Base-by-base conservation (phyloP, 2,888 invertebrate species). In the Agonopterix subpropinquella region DNA sequence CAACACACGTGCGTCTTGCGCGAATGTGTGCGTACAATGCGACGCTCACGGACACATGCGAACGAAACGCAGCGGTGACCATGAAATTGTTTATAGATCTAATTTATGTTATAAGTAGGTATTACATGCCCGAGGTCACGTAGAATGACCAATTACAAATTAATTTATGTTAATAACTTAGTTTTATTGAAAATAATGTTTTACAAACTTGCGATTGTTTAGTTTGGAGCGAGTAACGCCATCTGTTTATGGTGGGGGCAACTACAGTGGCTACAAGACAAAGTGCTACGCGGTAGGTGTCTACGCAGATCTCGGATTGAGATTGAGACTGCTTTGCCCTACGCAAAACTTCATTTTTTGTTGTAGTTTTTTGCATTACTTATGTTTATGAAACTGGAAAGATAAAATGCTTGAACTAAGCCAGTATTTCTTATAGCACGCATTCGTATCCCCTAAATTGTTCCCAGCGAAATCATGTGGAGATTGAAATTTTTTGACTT, bases 51-150 rank as follows among this genome's bases (percentile, higher is more conserved):
- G 76, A 80, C 78, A 61, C 60, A 61, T 58, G 59, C 62, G 56
- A 64, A 76, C 75, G 74, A 80, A 83, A 71, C 81, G 81, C 83
- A 82, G 70, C 65, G 56, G 64, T 72, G 82, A 61, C 81, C 82
- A 73, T 84, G 83, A 80, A 77, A 69, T 69, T 76, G 70, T 69
- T 77, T 76, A 71, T 69, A 69, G 68, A 70, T 61, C 59, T 61
- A 42, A 11, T 11, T 13, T 11, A 39, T 3, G 60, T 61, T 61
- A 65, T 54, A 53, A 61, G 13, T 39, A 45, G 55, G 54, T 53
- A 28, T 45, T 57, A 62, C 60, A 67, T 57, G 7, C 61, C 67
- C 70, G 69, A 79, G 75, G 77, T 69, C 71, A 58, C 59, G 57
- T 54, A 45, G 59, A 58, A 62, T 47, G 59, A 59, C 48, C 59